Evolutionary conservation across 2,888 invertebrate species (phyloP), one percentile per base, ranked within the genome.

Genomic region (Amiota mariae): DNA sequence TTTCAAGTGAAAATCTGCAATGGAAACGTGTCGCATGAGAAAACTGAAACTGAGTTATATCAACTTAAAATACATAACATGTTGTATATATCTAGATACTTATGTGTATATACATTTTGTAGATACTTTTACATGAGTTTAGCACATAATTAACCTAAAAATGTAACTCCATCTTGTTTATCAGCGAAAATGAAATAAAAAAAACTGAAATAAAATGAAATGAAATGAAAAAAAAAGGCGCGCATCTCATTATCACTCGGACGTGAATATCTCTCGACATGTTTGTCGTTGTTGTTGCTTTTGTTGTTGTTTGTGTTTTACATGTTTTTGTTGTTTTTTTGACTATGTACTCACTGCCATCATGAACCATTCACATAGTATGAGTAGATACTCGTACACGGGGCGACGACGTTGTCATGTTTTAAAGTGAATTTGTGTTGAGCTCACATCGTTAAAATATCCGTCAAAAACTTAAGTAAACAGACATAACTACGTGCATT

Each of bases 121-220:
- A 67, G 67, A 57, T 72, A 77, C 82, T 79, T 24, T 24, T 81
- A 81, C 78, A 76, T 73, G 79, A 81, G 85, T 85, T 88, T 88
- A 87, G 86, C 88, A 87, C 88, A 84, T 87, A 86, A 87, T 88
- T 88, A 88, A 87, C 88, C 88, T 84, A 87, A 88, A 88, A 88
- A 85, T 86, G 85, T 85, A 85, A 86, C 85, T 88, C 82, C 85
- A 84, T 85, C 85, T 85, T 87, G 80, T 85, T 85, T 86, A 84
- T 83, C 81, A 84, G 82, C 82, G 81, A 85, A 83, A 85, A 36
- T 36, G 36, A 36, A 36, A 36, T 36, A 36, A 36, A 36, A 36
- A 36, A 80, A 24, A 24, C 24, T 80, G 81, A 78, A 77, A 80
- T 75, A 78, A 73, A 73, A 74, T 82, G 85, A 36, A 36, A 24